Evolutionary conservation across 2,888 invertebrate genomes (phyloP), one percentile per base, ranked within the genome.

Genomic region (Eristalinus sepulchralis): DNA sequence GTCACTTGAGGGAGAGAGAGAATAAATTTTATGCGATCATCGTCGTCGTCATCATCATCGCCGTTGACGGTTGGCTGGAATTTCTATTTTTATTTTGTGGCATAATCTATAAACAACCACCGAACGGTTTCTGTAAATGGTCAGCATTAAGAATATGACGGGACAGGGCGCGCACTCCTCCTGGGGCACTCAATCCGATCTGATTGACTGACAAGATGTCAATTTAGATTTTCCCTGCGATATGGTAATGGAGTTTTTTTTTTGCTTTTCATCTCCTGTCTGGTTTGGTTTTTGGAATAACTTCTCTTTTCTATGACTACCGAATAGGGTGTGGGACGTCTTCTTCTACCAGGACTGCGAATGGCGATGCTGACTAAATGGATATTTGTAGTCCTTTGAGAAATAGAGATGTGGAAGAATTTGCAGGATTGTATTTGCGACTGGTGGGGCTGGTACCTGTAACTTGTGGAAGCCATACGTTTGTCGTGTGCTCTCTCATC

Each of bases 121-220:
- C 24, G 78, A 79, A 86, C 73, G 66, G 66, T 75, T 71, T 83
- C 86, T 71, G 34, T 75, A 86, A 71, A 83, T 86, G 86, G 83
- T 79, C 75, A 86, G 78, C 73, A 73, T 63, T 77, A 55, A 70
- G 70, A 86, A 75, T 60, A 78, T 62, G 60, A 86, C 72, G 27
- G 77, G 73, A 20, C 85, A 73, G 73, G 68, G 82, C 13, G 70
- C 64, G 68, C 60, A 82, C 85, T 85, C 85, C 77, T 85, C 85
- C 77, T 85, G 82, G 17, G 77, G 85, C 77, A 78, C 77, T 24
- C 70, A 39, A 10, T 17, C 53, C 31, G 63, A 70, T 70, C 39
- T 47, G 36, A 62, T 66, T 67, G 53, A 71, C 68, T 86, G 86
- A 86, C 83, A 78, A 64, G 83, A 83, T 86, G 86, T 83, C 86